These are phyloP conservation scores for Agrotis ipsilon DNA, from an alignment of 2,888 invertebrate species.

Conservation along the genomic window DNA sequence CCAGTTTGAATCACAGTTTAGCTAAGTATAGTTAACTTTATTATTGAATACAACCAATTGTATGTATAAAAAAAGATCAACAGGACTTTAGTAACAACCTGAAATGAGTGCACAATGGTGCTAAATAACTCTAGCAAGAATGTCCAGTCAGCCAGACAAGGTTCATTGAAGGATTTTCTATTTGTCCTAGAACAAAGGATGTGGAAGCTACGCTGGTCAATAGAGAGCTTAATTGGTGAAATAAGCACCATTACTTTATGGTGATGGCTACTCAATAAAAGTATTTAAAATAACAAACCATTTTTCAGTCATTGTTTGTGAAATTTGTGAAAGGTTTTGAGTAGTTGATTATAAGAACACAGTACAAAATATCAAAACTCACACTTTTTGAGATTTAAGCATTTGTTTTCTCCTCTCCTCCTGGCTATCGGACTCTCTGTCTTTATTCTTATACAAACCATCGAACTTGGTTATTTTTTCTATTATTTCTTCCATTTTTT, in stretches of 20 bases:
- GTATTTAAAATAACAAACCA: neutral
- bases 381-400: slow-evolving; percentile 92
- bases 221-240: neutral
- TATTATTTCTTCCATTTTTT: slow-evolving; percentile 81
- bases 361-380: slow-evolving; percentile 45
- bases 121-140: neutral
- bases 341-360: neutral
- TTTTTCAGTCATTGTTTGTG: neutral
- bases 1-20: too few relatives aligned
- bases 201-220: neutral
- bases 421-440: slow-evolving; percentile 80
- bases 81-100: too few relatives aligned
- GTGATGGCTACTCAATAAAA: too few relatives aligned
- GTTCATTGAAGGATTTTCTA: neutral
- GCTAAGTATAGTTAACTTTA: too few relatives aligned
- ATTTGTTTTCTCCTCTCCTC: slow-evolving; percentile 89
- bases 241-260: too few relatives aligned
- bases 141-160: neutral
- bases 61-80: too few relatives aligned
- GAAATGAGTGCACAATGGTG: neutral
- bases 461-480: slow-evolving; percentile 72
- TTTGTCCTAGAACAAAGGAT: neutral
- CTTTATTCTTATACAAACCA: slow-evolving; percentile 84
- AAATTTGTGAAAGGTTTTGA: neutral
- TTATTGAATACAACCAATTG: too few relatives aligned